These are phyloP conservation scores for Dendrolimus punctatus DNA, from an alignment of 1,140 invertebrate genomes.

Conservation along the genomic window DNA sequence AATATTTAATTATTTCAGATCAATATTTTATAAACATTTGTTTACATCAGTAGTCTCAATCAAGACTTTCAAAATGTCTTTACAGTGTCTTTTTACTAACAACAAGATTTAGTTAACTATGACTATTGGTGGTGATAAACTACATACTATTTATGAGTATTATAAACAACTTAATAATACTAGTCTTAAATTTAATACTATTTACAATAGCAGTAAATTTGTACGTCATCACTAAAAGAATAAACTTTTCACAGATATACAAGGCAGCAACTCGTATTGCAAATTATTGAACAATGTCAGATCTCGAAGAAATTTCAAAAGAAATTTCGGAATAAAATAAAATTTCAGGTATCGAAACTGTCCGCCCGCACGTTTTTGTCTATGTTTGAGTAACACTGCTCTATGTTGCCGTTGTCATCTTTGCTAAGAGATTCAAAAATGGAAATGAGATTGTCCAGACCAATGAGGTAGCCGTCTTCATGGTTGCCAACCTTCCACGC, in stretches of 20 bases:
- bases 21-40: background rate
- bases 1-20: too few relatives aligned
- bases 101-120: conserved; percentile 8
- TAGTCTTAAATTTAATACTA: conserved; percentile 39
- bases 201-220: conserved; percentile 37
- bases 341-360: conserved; percentile 57
- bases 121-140: conserved; percentile 27
- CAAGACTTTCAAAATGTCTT: too few relatives aligned
- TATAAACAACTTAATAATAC: conserved; percentile 42
- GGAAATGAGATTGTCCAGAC: conserved; percentile 94
- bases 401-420: conserved; percentile 55
- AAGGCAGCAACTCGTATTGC: conserved; percentile 17
- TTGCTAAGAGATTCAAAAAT: conserved; percentile 80
- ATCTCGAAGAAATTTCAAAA: conserved; percentile 20
- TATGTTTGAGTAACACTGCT: conserved; percentile 47
- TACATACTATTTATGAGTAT: conserved; percentile 42
- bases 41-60: background rate
- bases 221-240: conserved; percentile 15
- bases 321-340: conserved; percentile 2
- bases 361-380: conserved; percentile 53
- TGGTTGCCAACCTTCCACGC: conserved; percentile 97
- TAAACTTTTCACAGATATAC: conserved; percentile 21
- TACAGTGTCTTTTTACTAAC: too few relatives aligned
- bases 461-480: conserved; percentile 97
- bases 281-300: conserved; percentile 21